Percentiles rank a stretch among this genome's conserved stretches.
Evolutionary conservation across 2,888 invertebrate genomes (phyloP).

Genomic region (Ormyrus pomaceus): DNA sequence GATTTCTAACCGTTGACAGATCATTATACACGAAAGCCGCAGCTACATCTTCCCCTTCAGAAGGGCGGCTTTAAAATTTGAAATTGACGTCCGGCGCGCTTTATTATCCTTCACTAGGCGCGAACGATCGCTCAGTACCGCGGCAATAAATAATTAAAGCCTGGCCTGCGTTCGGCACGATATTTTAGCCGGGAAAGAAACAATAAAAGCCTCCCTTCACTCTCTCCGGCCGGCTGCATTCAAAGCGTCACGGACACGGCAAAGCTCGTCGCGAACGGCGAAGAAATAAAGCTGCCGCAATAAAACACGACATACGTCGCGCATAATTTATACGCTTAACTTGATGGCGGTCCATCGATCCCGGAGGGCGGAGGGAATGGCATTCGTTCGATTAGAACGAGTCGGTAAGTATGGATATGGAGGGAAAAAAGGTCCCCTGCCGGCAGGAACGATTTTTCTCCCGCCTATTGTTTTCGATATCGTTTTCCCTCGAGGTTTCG

Average conservation of each 20-base stretch:
- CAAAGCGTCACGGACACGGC: too few relatives aligned
- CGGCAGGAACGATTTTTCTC: slow-evolving; percentile 25
- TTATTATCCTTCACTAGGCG: too few relatives aligned
- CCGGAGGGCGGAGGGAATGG: neutral
- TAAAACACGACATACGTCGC: neutral
- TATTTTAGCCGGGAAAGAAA: neutral
- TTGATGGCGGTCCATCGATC: slow-evolving; percentile 44
- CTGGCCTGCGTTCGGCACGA: too few relatives aligned
- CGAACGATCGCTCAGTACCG: too few relatives aligned
- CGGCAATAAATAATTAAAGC: neutral
- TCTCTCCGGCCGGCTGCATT: slow-evolving; percentile 16
- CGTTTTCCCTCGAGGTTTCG: slow-evolving; percentile 12
- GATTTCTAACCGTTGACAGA: too few relatives aligned
- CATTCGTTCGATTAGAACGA: slow-evolving; percentile 21
- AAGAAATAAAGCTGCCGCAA: too few relatives aligned
- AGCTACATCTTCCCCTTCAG: too few relatives aligned
- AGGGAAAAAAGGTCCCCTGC: neutral
- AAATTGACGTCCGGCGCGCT: too few relatives aligned
- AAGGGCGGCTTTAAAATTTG: too few relatives aligned
- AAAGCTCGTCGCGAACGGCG: too few relatives aligned
- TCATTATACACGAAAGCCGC: too few relatives aligned
- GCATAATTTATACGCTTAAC: slow-evolving; percentile 40
- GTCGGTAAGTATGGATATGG: neutral
- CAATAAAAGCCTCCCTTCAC: slow-evolving; percentile 10
- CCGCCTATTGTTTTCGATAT: slow-evolving; percentile 18